phyloP scores from a whole-genome alignment of 2,888 invertebrate species.

The Cataglyphis altisquamis region DNA sequence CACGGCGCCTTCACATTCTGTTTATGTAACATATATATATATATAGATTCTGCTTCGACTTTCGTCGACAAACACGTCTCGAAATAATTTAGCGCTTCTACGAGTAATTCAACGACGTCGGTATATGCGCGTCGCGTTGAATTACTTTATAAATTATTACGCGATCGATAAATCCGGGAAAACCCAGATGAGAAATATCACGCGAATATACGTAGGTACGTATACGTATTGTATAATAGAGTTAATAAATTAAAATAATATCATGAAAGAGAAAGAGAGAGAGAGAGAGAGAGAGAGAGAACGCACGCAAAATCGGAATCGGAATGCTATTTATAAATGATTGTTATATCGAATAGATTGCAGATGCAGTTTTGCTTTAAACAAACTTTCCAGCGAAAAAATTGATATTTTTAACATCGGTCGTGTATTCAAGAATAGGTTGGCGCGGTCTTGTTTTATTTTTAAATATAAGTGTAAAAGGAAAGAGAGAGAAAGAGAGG shows the following conservation, averaged over 20 bases:
- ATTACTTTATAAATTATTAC: constrained; percentile 25
- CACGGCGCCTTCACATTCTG: neutral
- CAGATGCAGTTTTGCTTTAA: neutral
- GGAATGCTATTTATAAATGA: neutral
- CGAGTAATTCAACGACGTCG: neutral
- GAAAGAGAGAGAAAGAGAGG: neutral
- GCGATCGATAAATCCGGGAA: neutral
- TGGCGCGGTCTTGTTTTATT: constrained; percentile 36
- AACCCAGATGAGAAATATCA: neutral
- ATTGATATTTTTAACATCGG: constrained; percentile 45
- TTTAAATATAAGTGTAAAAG: constrained; percentile 13
- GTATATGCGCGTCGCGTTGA: neutral
- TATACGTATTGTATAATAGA: neutral
- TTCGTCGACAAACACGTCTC: neutral
- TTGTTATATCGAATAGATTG: neutral
- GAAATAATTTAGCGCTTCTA: constrained; percentile 10
- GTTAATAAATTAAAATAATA: neutral
- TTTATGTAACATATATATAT: neutral
- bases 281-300: too few relatives aligned
- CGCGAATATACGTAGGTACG: neutral
- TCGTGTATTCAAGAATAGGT: constrained; percentile 35
- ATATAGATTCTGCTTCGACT: neutral
- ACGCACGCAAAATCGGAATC: neutral
- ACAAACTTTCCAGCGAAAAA: constrained; percentile 10
- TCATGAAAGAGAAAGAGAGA: neutral